These are phyloP conservation scores for Chloroceryle inda DNA, from an alignment of 2,797 vertebrate genomes.

Conservation along the genomic window DNA sequence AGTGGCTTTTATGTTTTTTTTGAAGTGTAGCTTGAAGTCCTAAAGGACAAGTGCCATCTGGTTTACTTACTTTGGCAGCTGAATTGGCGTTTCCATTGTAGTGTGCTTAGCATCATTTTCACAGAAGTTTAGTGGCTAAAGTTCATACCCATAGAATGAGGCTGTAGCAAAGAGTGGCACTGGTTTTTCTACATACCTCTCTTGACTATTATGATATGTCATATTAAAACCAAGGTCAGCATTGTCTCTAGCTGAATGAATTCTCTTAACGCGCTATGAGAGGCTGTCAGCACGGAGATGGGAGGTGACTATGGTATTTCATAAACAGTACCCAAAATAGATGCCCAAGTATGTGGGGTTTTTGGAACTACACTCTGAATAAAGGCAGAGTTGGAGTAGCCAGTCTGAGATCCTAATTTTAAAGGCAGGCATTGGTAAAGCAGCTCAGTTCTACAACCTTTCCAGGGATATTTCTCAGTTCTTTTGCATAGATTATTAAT, in stretches of 20 bases:
- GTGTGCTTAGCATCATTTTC: not conserved
- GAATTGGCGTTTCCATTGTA: not conserved
- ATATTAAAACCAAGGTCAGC: not conserved
- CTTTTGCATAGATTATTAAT: not conserved
- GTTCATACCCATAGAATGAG: not conserved
- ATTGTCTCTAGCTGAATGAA: not conserved
- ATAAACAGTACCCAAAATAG: not conserved
- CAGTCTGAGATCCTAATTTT: not conserved
- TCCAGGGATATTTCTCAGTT: not conserved
- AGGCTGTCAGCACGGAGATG: not conserved
- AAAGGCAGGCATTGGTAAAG: not conserved
- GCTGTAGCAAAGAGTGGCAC: not conserved
- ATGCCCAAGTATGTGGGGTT: not conserved
- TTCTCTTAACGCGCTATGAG: accelerated
- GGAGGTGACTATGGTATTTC: not conserved
- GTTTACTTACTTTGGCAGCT: not conserved
- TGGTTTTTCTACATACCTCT: not conserved
- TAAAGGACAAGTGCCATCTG: not conserved
- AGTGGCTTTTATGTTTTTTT: not conserved
- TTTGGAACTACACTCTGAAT: not conserved
- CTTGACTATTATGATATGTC: not conserved
- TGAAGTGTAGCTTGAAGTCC: not conserved
- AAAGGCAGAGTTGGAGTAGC: not conserved
- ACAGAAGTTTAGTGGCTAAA: not conserved
- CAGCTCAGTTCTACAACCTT: not conserved